Evolutionary conservation across 2,797 vertebrate genomes (phyloP), one percentile per base, ranked within the genome.

Genomic region (Sebastes aleutianus): DNA sequence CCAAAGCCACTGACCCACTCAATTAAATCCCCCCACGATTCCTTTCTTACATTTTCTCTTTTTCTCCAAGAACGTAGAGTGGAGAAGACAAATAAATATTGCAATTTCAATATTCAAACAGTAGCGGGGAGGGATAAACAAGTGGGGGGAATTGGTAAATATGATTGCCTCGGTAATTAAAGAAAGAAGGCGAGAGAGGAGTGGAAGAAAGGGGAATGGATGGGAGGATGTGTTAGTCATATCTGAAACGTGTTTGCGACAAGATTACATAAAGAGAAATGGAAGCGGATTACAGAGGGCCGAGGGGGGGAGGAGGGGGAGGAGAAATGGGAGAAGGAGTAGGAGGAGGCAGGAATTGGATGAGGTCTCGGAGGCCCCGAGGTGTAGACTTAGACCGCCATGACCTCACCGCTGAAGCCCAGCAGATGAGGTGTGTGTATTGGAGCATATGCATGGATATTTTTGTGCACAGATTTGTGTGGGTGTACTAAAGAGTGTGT

Each of bases 111-210:
- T 90, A 90, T 94, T 92, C 90, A 93, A 93, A 93, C 88, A 90
- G 86, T 92, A 86, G 83, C 72, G n/a, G 89, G 90, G 81, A 91
- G 89, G 91, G 85, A 93, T 92, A 93, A 94, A 93, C 89, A 90
- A 85, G 91, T 69, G 3, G 67, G 74, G 85, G 87, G 85, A 91
- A 87, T 88, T 78, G 85, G 90, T 86, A 91, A 93, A 93, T 92
- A 87, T 88, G 91, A 95, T 94, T 95, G 91, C 90, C 66, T 91
- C 64, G 78, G 92, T 94, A 95, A 95, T 96, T 95, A 95, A 92
- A 93, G 85, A 82, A 84, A 88, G 87, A 88, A 85, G 82, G 75
- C 36, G 26, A 84, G 85, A 79, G 83, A 83, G 81, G 67, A 82
- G 74, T 29, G 64, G 70, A 86, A 89, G 82, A 91, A 87, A 88